These are phyloP conservation scores for Blennius ocellaris DNA, from an alignment of 2,113 vertebrate genomes.

Conservation along the genomic window DNA sequence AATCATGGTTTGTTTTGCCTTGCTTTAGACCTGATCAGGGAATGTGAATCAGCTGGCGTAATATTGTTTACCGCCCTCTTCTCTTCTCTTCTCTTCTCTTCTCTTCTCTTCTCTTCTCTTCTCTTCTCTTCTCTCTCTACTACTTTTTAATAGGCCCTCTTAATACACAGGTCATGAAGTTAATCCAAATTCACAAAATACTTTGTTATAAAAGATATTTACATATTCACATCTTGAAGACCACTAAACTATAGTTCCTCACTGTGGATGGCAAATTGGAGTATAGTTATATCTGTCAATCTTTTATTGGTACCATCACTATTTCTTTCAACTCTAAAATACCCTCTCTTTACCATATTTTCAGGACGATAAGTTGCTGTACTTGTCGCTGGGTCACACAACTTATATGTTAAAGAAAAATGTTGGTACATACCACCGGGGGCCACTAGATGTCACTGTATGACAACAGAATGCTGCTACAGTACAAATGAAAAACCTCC, in stretches of 20 bases:
- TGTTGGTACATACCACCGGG: too few relatives aligned
- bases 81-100: too few relatives aligned
- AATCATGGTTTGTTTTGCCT: slow-evolving; percentile 50
- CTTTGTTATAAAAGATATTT: background rate
- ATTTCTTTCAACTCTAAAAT: slow-evolving; percentile 7
- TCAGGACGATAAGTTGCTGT: slow-evolving; percentile 2
- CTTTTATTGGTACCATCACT: background rate
- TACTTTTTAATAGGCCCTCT: slow-evolving; percentile 6
- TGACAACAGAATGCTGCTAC: too few relatives aligned
- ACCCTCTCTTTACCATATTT: background rate
- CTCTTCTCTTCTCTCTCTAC: too few relatives aligned
- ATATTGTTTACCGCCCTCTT: slow-evolving; percentile 28
- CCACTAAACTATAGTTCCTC: background rate
- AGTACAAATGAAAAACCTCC: too few relatives aligned
- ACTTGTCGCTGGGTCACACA: too few relatives aligned
- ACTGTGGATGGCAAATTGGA: background rate
- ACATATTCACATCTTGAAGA: background rate
- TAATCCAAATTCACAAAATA: background rate
- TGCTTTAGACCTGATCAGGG: slow-evolving; percentile 49
- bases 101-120: too few relatives aligned
- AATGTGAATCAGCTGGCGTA: slow-evolving; percentile 51
- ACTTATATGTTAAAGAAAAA: too few relatives aligned
- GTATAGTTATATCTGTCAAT: background rate
- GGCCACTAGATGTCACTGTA: too few relatives aligned
- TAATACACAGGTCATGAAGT: background rate